Evolutionary conservation across 2,888 invertebrate species (phyloP).

Genomic region (Lasioglossum villosulum): DNA sequence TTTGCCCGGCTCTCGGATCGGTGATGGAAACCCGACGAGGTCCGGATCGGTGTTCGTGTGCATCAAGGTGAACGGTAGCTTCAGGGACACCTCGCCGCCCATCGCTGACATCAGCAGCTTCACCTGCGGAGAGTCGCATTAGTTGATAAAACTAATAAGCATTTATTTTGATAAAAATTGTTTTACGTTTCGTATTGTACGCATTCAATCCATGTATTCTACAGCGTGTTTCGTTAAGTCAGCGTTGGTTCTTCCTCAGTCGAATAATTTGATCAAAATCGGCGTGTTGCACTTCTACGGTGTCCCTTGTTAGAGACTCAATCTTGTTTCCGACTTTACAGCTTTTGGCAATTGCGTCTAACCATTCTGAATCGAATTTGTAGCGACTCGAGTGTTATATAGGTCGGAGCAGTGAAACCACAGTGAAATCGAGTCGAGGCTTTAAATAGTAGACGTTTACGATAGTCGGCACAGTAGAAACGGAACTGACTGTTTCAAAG

Average conservation of each 20-base stretch:
- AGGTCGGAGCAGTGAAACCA: background rate
- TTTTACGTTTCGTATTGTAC: background rate
- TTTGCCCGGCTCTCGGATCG: slow-evolving; percentile 62
- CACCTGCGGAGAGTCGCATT: slow-evolving; percentile 82
- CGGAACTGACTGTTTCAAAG: background rate
- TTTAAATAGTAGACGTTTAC: background rate
- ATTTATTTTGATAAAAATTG: background rate
- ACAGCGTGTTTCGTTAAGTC: no score
- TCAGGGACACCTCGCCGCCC: slow-evolving; percentile 91
- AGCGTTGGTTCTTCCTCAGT: background rate
- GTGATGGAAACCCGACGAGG: slow-evolving; percentile 85
- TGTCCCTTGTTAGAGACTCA: background rate
- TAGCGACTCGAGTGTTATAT: background rate
- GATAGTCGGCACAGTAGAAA: background rate
- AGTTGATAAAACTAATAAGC: no score
- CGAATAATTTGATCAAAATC: background rate
- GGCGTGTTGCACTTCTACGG: background rate
- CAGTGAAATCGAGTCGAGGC: background rate
- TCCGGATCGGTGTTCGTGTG: slow-evolving; percentile 90
- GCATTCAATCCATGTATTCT: no score
- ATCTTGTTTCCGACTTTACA: background rate
- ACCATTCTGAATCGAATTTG: background rate
- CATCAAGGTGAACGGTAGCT: slow-evolving; percentile 92
- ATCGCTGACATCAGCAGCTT: slow-evolving; percentile 92
- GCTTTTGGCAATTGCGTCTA: background rate